Percentiles rank a stretch among this genome's conserved stretches.
These are phyloP conservation scores for Callyntrura guangdongensis DNA, from an alignment of 2,888 invertebrate species.

Conservation along the genomic window DNA sequence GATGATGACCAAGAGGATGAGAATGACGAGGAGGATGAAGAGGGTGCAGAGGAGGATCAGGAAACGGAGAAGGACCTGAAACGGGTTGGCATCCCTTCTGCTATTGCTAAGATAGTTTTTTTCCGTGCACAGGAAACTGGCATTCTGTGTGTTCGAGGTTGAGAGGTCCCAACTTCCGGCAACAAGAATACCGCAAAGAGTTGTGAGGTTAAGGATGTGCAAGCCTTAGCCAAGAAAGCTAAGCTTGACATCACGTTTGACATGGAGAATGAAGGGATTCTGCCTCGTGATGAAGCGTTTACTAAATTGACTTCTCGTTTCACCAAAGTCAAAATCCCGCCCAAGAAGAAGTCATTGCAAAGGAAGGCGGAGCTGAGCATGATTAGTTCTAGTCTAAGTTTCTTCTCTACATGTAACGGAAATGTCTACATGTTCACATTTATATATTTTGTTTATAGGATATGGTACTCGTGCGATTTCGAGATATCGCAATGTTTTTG, in stretches of 20 bases:
- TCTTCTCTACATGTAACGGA: conserved; percentile 14
- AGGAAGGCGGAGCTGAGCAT: conserved; percentile 31
- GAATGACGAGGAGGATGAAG: neutral
- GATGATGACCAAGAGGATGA: neutral
- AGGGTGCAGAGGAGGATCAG: too few species aligned
- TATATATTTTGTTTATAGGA: conserved; percentile 23
- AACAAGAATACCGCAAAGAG: conserved; percentile 16
- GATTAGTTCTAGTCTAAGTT: conserved; percentile 42
- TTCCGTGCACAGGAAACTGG: conserved; percentile 28
- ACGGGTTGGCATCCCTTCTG: neutral
- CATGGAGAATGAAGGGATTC: conserved; percentile 34
- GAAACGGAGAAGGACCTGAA: neutral
- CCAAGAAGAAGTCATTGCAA: conserved; percentile 24
- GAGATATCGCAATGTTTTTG: neutral
- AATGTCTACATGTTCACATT: conserved; percentile 15
- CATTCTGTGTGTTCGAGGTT: neutral
- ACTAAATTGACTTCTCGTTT: conserved; percentile 23
- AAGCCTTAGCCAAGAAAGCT: conserved; percentile 3
- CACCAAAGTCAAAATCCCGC: conserved; percentile 8
- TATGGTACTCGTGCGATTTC: conserved; percentile 19
- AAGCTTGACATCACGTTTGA: conserved; percentile 30
- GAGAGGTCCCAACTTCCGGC: neutral
- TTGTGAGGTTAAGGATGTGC: conserved; percentile 5
- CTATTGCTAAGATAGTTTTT: neutral
- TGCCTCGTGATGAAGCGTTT: conserved; percentile 26